phyloP scores from a whole-genome alignment of 2,113 vertebrate species.

The Platycercus adscitus region DNA sequence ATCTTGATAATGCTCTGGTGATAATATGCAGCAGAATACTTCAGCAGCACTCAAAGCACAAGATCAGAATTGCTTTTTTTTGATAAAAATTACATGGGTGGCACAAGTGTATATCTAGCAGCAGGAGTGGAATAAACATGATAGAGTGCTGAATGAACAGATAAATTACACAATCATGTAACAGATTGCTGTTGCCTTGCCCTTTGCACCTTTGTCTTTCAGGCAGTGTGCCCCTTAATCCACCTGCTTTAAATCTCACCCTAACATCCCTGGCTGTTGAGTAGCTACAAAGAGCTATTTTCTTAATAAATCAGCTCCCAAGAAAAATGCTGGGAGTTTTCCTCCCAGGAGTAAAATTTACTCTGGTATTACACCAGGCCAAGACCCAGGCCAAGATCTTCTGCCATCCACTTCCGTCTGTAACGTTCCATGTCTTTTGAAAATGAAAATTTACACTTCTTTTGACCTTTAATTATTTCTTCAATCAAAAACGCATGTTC shows the following conservation, averaged over 20 bases:
- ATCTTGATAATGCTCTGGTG: not conserved
- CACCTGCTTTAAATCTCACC: constrained; percentile 22
- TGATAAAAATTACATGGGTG: not conserved
- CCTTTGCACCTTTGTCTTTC: constrained; percentile 31
- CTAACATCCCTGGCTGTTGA: not conserved
- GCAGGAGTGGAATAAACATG: not conserved
- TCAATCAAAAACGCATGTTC: not conserved
- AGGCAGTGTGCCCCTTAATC: not conserved
- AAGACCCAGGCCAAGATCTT: not conserved
- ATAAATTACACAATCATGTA: not conserved
- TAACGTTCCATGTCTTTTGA: not conserved
- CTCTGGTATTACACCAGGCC: not conserved
- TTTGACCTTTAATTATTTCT: not conserved
- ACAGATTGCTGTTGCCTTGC: constrained; percentile 35
- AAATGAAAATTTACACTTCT: not conserved
- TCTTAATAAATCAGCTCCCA: constrained; percentile 39
- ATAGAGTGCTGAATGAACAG: not conserved
- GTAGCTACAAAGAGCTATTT: not conserved
- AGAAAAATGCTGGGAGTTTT: not conserved
- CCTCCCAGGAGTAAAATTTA: constrained; percentile 21
- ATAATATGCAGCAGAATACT: not conserved
- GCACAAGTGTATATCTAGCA: not conserved
- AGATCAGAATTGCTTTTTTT: not conserved
- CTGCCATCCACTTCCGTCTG: not conserved
- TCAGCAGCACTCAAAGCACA: not conserved